phyloP scores from a whole-genome alignment of 2,797 vertebrate genomes.

The Lateolabrax maculatus region DNA sequence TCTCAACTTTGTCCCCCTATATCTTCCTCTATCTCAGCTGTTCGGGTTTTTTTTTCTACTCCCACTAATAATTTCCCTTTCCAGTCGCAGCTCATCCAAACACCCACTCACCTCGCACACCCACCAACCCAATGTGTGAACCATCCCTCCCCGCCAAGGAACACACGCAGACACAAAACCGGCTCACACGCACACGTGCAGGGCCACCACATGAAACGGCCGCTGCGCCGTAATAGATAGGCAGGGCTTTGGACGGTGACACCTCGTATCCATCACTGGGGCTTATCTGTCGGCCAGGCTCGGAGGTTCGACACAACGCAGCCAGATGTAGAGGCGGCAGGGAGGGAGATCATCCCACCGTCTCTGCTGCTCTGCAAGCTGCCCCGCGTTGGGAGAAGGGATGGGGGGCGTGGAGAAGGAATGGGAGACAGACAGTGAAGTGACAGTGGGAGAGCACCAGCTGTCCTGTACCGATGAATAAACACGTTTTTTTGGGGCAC shows the following conservation, averaged over 20 bases:
- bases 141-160: constrained; percentile 37
- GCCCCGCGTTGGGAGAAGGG: not conserved
- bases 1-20: constrained; percentile 27
- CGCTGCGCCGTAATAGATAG: constrained; percentile 64
- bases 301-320: constrained; percentile 61
- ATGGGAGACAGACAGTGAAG: not conserved
- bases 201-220: constrained; percentile 65
- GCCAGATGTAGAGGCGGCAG: constrained; percentile 68
- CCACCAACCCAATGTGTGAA: constrained; percentile 57
- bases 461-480: constrained; percentile 31
- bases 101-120: constrained; percentile 70
- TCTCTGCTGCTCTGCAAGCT: constrained; percentile 36
- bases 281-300: constrained; percentile 63
- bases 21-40: constrained; percentile 34
- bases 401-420: not conserved
- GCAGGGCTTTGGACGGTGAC: constrained; percentile 63
- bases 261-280: constrained; percentile 74
- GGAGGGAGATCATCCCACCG: not conserved
- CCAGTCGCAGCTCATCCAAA: constrained; percentile 56
- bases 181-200: constrained; percentile 28
- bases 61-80: constrained; percentile 62
- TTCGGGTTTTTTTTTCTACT: constrained; percentile 49
- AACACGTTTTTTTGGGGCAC: constrained; percentile 1
- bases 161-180: constrained; percentile 33
- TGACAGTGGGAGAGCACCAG: constrained; percentile 18